A percentile compares a stretch with the other conserved stretches of the same genome.
Conservation (phyloP, 2,113 vertebrate species). For the Nycticorax nycticorax region DNA sequence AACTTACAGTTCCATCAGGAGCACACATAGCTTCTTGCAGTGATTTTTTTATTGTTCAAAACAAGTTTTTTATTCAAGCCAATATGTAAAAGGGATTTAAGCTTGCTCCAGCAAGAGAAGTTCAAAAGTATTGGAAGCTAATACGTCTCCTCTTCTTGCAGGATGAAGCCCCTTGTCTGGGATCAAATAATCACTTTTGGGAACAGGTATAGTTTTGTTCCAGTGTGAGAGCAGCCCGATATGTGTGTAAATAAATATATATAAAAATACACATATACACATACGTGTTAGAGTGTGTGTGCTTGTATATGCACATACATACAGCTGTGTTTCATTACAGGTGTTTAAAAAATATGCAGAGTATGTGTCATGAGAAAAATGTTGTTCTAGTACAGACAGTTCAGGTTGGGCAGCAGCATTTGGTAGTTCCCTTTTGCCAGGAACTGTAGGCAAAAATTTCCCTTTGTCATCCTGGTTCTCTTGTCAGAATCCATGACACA, state of each 20-base stretch:
- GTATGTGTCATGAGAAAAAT: neutral
- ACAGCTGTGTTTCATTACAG: neutral
- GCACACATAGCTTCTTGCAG: neutral
- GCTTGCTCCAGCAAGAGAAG: neutral
- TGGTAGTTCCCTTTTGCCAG: neutral
- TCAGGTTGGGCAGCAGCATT: neutral
- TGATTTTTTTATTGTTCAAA: neutral
- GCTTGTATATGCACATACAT: neutral
- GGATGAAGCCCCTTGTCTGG: neutral
- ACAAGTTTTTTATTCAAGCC: neutral
- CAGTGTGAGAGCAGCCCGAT: neutral
- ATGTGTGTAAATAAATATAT: neutral
- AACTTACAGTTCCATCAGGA: neutral
- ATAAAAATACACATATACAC: neutral
- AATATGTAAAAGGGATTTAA: neutral
- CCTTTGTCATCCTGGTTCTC: neutral
- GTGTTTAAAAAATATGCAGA: neutral
- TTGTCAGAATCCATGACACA: neutral
- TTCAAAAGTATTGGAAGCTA: neutral
- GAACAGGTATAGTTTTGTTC: neutral
- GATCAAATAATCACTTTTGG: neutral
- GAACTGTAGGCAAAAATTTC: neutral
- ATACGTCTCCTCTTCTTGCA: neutral
- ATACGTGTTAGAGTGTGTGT: neutral
- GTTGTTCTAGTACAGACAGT: neutral